Percentiles rank a stretch among this genome's conserved stretches.
These are phyloP conservation scores for Drosophila rubida DNA, from an alignment of 2,888 invertebrate genomes.

Conservation along the genomic window DNA sequence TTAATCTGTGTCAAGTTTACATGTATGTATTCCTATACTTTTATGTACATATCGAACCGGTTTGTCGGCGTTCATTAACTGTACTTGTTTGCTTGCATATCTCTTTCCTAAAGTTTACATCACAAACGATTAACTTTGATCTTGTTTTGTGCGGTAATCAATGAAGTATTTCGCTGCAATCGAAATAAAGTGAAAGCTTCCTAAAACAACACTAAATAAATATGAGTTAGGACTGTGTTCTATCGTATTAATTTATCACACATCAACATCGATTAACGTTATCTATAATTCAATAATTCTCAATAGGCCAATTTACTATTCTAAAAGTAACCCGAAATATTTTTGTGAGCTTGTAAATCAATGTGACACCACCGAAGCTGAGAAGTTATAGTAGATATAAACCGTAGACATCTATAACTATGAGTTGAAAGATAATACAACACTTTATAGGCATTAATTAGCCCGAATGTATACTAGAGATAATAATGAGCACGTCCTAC, in stretches of 20 bases:
- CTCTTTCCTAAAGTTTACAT: slow-evolving; percentile 14
- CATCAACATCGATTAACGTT: background rate
- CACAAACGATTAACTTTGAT: slow-evolving; percentile 29
- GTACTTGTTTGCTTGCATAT: slow-evolving; percentile 12
- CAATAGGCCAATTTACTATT: background rate
- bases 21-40: background rate
- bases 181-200: background rate
- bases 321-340: background rate
- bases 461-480: slow-evolving; percentile 17
- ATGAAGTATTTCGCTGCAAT: background rate
- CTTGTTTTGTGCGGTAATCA: background rate
- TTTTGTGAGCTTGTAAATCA: background rate
- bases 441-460: slow-evolving; percentile 15
- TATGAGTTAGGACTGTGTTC: background rate
- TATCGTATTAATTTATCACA: no score
- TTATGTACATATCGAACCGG: slow-evolving; percentile 29
- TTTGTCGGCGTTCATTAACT: slow-evolving; percentile 20
- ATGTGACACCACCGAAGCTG: background rate
- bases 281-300: background rate
- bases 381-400: background rate
- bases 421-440: slow-evolving; percentile 7
- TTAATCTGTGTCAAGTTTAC: slow-evolving; percentile 67
- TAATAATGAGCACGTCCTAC: slow-evolving; percentile 32
- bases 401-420: slow-evolving; percentile 23
- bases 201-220: background rate